These are phyloP conservation scores for Minunthozetes semirufus DNA, from an alignment of 2,888 invertebrate species.

Conservation along the genomic window DNA sequence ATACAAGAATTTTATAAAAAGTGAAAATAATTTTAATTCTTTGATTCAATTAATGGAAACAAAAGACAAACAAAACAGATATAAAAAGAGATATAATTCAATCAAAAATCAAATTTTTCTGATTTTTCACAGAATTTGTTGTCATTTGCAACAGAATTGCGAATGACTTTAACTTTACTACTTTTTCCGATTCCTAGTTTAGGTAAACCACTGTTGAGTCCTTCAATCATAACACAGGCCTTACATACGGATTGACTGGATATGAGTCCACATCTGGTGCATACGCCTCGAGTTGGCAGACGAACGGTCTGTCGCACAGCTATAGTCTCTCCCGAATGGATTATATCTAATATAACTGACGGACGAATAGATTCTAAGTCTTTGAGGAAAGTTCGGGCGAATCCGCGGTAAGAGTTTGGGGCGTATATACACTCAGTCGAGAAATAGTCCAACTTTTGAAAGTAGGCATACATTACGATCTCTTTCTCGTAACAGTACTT, in stretches of 20 bases:
- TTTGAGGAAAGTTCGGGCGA: conserved; percentile 81
- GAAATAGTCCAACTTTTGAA: conserved; percentile 90
- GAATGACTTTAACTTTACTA: conserved; percentile 32
- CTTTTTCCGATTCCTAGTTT: conserved; percentile 76
- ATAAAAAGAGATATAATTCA: neutral
- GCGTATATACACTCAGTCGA: conserved; percentile 98
- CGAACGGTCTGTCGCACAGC: conserved; percentile 48
- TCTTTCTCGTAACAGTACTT: conserved; percentile 98
- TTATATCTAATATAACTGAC: conserved; percentile 82
- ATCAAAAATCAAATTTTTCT: neutral
- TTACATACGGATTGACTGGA: conserved; percentile 91
- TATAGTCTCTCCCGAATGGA: conserved; percentile 71
- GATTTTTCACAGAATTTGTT: neutral
- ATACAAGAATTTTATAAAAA: no score
- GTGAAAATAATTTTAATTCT: no score
- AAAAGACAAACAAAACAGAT: no score
- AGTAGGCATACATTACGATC: conserved; percentile 98
- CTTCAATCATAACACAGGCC: conserved; percentile 90
- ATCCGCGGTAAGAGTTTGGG: conserved; percentile 91
- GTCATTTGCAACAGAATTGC: neutral
- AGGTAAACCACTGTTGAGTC: conserved; percentile 80
- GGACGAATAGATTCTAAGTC: conserved; percentile 91
- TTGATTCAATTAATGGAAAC: no score
- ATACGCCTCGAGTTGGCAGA: conserved; percentile 71
- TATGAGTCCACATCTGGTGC: conserved; percentile 73